Evolutionary conservation across 2,888 invertebrate genomes (phyloP).

Genomic region (Macrophya annulata): DNA sequence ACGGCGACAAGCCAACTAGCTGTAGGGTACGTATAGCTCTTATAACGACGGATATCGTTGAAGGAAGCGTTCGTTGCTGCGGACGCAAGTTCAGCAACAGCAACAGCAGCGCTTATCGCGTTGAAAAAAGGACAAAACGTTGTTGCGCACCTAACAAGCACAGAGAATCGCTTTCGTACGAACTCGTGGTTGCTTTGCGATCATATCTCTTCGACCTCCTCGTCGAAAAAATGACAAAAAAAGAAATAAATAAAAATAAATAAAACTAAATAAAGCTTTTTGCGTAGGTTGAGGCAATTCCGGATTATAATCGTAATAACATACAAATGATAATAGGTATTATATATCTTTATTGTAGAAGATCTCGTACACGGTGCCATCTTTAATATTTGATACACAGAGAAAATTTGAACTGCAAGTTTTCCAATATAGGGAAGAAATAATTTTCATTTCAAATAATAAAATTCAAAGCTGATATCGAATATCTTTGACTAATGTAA

Average conservation of each 20-base stretch:
- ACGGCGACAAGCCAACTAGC: conserved; percentile 24
- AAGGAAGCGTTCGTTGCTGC: conserved; percentile 33
- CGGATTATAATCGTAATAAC: conserved; percentile 63
- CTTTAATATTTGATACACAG: conserved; percentile 57
- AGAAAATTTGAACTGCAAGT: not conserved
- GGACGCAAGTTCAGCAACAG: conserved; percentile 31
- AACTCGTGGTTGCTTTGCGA: conserved; percentile 59
- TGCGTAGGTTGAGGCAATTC: conserved; percentile 59
- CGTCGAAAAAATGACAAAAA: conserved; percentile 52
- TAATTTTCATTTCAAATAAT: not conserved
- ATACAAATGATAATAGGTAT: too few relatives aligned
- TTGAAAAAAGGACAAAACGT: conserved; percentile 25
- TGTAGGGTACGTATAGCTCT: not conserved
- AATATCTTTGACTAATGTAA: not conserved
- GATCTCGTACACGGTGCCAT: not conserved
- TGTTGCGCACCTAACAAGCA: conserved; percentile 65
- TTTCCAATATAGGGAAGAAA: not conserved
- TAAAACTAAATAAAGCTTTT: conserved; percentile 43
- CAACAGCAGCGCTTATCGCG: not conserved
- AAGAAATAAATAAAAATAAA: not conserved
- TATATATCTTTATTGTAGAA: not conserved
- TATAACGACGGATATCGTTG: conserved; percentile 40
- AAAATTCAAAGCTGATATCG: not conserved
- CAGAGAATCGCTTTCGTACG: conserved; percentile 57
- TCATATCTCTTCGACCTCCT: conserved; percentile 64